Percentiles rank a stretch among this genome's conserved stretches.
Evolutionary conservation across 2,113 vertebrate species (phyloP).

Genomic region (Tenebrosternarchus preto): DNA sequence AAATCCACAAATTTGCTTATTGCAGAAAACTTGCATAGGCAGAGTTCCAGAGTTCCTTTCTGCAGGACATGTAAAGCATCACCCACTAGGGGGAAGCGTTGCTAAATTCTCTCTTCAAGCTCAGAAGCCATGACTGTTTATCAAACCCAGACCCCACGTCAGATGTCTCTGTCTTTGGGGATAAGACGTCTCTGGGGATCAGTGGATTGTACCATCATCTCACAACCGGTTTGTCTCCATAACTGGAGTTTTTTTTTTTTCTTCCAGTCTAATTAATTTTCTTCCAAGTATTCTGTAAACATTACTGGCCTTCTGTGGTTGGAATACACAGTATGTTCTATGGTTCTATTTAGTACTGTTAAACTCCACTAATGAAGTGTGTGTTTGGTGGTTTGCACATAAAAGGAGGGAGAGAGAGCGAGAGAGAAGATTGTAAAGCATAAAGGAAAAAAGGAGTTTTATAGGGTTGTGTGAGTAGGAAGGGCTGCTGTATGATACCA

Average conservation of each 20-base stretch:
- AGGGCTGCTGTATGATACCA: constrained; percentile 42
- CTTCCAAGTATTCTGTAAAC: background rate
- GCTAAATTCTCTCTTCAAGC: constrained; percentile 26
- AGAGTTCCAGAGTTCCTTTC: background rate
- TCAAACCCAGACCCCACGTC: background rate
- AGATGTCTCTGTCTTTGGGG: background rate
- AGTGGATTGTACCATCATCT: too few relatives aligned
- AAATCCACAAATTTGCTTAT: constrained; percentile 31
- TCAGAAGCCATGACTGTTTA: constrained; percentile 10
- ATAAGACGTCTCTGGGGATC: too few relatives aligned
- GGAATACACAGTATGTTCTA: background rate
- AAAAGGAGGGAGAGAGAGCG: constrained; percentile 34
- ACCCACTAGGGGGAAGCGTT: constrained; percentile 48
- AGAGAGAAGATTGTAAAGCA: constrained; percentile 33
- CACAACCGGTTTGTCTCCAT: too few relatives aligned
- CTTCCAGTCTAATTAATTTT: background rate
- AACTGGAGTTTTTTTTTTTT: background rate
- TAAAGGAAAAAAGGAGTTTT: constrained; percentile 56
- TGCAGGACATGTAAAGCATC: background rate
- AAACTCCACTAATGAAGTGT: constrained; percentile 42
- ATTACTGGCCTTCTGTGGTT: background rate
- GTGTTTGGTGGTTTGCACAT: constrained; percentile 45
- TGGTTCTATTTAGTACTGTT: constrained; percentile 1
- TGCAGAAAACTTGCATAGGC: background rate
- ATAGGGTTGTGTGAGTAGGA: constrained; percentile 45